Conservation (phyloP, 2,797 vertebrate genomes). For the Pelobates cultripes region DNA sequence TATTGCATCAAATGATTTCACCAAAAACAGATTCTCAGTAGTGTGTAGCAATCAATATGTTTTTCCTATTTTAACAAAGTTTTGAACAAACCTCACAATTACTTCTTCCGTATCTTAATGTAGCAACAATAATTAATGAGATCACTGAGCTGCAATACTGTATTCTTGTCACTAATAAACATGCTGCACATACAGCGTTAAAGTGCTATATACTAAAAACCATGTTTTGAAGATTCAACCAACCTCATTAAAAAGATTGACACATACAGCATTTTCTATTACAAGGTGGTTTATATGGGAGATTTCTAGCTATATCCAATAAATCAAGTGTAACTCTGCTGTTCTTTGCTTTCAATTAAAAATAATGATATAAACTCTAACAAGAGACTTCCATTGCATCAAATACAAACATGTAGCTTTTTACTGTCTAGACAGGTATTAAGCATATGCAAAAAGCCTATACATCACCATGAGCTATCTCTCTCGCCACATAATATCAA, state of each 20-base stretch:
- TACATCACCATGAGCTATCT: not conserved
- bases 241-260: constrained; percentile 56
- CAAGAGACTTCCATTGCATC: constrained; percentile 33
- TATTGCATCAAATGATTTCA: too few relatives aligned
- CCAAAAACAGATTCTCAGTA: too few relatives aligned
- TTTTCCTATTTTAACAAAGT: too few relatives aligned
- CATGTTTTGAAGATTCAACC: constrained; percentile 42
- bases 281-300: constrained; percentile 28
- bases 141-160: not conserved
- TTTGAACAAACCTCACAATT: not conserved
- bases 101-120: not conserved
- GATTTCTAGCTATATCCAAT: constrained; percentile 46
- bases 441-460: constrained; percentile 26
- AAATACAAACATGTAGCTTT: constrained; percentile 29
- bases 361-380: constrained; percentile 54
- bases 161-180: not conserved
- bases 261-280: constrained; percentile 40
- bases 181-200: constrained; percentile 29
- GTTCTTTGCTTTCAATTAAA: constrained; percentile 55
- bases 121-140: not conserved
- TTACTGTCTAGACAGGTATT: constrained; percentile 23
- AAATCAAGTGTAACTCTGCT: constrained; percentile 39
- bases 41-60: too few relatives aligned
- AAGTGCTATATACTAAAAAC: constrained; percentile 26
- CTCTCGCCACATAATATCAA: too few relatives aligned